Evolutionary conservation across 2,888 invertebrate species (phyloP).

Genomic region (Chouioia cunea): DNA sequence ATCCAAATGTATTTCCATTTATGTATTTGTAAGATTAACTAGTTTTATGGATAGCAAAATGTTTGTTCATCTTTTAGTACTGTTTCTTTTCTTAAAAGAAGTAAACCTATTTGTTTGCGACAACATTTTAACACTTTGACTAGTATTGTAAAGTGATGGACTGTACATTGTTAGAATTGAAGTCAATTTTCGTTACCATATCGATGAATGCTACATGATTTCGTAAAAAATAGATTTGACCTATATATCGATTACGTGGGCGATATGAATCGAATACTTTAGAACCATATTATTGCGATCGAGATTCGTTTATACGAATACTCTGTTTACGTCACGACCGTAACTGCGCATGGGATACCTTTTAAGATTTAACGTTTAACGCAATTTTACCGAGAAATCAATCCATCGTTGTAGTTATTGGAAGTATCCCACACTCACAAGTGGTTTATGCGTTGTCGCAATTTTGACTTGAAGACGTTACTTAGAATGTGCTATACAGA

Average conservation of each 20-base stretch:
- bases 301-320: not conserved
- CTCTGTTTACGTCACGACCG: not conserved
- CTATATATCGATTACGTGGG: not conserved
- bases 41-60: not conserved
- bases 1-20: not conserved
- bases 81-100: too few relatives aligned
- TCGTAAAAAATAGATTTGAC: too few relatives aligned
- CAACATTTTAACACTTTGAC: conserved; percentile 1
- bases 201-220: too few relatives aligned
- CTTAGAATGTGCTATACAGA: too few relatives aligned
- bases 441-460: conserved; percentile 5
- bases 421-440: conserved; percentile 4
- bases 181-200: not conserved
- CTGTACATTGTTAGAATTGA: conserved; percentile 1
- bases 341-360: not conserved
- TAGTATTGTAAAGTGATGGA: conserved; percentile 6
- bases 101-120: not conserved
- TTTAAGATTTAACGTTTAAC: conserved; percentile 1
- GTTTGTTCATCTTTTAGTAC: not conserved
- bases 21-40: conserved; percentile 1
- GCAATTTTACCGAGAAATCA: conserved; percentile 11
- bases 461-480: too few relatives aligned
- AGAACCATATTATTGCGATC: not conserved
- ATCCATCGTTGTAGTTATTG: conserved; percentile 1
- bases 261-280: not conserved